Conservation (phyloP, 1,140 invertebrate genomes). For the Metopolophium dirhodum region DNA sequence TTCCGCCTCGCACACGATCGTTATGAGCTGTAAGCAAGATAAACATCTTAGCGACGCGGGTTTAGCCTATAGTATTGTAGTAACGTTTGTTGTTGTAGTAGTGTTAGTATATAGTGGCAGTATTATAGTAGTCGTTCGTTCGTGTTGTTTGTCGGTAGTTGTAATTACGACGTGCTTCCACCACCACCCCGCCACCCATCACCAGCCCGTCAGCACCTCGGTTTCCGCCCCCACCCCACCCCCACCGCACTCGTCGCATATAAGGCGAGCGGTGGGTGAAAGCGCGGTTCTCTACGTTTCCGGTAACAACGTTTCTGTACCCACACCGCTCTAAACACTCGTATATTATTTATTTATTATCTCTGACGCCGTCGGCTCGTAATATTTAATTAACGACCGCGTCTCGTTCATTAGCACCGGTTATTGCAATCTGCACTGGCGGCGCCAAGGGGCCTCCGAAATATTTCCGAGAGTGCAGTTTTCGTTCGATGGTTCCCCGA, state of each 20-base stretch:
- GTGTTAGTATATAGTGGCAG: no score
- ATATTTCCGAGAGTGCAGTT: neutral
- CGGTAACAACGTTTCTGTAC: conserved; percentile 37
- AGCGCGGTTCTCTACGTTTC: conserved; percentile 19
- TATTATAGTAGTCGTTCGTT: neutral
- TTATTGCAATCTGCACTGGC: conserved; percentile 19
- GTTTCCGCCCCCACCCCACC: neutral
- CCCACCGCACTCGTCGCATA: neutral
- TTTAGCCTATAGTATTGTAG: neutral
- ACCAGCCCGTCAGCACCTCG: neutral
- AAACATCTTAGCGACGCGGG: neutral
- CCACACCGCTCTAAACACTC: conserved; percentile 34
- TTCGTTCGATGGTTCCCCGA: neutral
- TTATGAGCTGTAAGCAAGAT: conserved; percentile 21
- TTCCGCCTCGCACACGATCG: neutral
- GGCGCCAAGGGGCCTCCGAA: neutral
- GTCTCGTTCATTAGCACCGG: conserved; percentile 52
- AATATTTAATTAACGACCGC: conserved; percentile 54
- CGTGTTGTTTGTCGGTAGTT: neutral
- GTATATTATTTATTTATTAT: conserved; percentile 57
- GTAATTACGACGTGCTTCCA: conserved; percentile 16
- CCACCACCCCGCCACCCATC: neutral
- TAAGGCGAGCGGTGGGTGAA: neutral
- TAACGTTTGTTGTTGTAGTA: neutral
- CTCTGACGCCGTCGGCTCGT: conserved; percentile 36